These are phyloP conservation scores for Trachelipus rathkii DNA, from an alignment of 1,140 invertebrate species.

Conservation along the genomic window DNA sequence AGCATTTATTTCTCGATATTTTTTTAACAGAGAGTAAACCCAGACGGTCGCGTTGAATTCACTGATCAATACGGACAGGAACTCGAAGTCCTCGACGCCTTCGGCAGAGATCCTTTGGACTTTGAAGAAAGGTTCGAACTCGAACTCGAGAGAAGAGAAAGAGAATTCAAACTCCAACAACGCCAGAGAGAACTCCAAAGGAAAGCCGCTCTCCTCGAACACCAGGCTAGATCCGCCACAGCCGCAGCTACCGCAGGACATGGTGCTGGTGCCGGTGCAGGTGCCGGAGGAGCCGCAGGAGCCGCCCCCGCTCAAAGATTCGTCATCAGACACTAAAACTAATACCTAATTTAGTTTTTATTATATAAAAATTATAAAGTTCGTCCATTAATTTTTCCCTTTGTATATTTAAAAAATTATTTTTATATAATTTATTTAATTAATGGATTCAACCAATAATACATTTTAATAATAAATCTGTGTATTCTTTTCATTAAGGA, in stretches of 20 bases:
- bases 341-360: no score
- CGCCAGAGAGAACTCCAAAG: slow-evolving; percentile 22
- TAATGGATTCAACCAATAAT: no score
- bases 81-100: slow-evolving; percentile 26
- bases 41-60: slow-evolving; percentile 28
- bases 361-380: no score
- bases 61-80: slow-evolving; percentile 28
- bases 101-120: slow-evolving; percentile 17
- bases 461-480: no score
- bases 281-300: background rate
- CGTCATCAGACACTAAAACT: no score
- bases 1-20: background rate
- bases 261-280: background rate
- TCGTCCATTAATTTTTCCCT: no score
- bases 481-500: no score
- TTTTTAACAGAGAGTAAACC: slow-evolving; percentile 18
- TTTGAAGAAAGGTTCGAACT: background rate
- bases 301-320: no score
- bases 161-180: slow-evolving; percentile 26
- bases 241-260: slow-evolving; percentile 8
- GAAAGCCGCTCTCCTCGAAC: slow-evolving; percentile 14
- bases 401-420: no score
- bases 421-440: no score
- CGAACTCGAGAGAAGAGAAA: slow-evolving; percentile 12
- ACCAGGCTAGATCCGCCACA: background rate